Base-by-base conservation (phyloP, 2,888 invertebrate genomes). In the Dromius quadrimaculatus region DNA sequence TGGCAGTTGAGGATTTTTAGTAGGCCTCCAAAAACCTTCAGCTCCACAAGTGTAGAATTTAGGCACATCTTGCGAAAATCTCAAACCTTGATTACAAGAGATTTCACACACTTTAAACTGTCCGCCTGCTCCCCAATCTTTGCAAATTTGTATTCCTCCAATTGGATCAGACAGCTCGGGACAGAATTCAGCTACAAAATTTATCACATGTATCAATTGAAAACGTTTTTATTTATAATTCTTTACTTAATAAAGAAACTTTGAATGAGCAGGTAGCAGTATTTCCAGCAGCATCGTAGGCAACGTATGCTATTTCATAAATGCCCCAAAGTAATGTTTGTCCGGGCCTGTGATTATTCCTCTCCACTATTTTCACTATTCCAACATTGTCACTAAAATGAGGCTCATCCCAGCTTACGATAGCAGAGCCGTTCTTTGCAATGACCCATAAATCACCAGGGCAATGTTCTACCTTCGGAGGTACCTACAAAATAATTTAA, bases 1-100 rank as follows among this genome's bases (percentile, higher is more conserved):
- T 23, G 94, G 93, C 76, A 92, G 84, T 50, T 86, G 87, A 5
- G 94, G 93, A 78, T 94, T 90, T 34, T 84, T 85, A 0, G 94
- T 94, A 61, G 97, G 97, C 76, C 96, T 87, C 98, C 98, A 98
- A 83, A 95, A 94, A 38, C 98, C 98, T 88, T 98, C 97, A 64
- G 93, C 94, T n/a, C 97, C 97, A 79, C 98, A 98, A 0, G 95
- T 95, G 81, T 97, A 98, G 86, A 98, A 98, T 75, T 94, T 92
- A 0, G 98, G 97, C n/a, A 97, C 93, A 69, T 90, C 89, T 79
- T 95, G 93, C 0, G 97, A 95, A 85, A 98, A 98, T 75, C 92
- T 86, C 3, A 95, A 84, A n/a, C 94, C 94, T 70, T 89, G 83
- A 75, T 94, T 92, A 78, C 96, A 96, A 54, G 89, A 87, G 72